These are phyloP conservation scores for Cephalopholis sonnerati DNA, from an alignment of 2,113 vertebrate genomes.

Conservation along the genomic window DNA sequence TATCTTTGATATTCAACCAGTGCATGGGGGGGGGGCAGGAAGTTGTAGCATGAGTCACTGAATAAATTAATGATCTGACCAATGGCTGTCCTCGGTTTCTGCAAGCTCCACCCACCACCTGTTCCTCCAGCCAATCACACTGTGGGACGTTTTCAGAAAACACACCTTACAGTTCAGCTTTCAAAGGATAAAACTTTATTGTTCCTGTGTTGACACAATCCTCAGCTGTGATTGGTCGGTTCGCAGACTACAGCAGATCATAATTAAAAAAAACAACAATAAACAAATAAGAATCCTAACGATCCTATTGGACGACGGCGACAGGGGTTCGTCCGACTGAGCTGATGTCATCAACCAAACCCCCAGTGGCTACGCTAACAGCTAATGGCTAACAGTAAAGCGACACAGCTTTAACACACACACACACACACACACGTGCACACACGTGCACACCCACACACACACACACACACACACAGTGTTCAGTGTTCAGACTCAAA, in stretches of 20 bases:
- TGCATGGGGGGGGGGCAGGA: conserved; percentile 61
- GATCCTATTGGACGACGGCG: conserved; percentile 43
- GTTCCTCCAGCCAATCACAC: conserved; percentile 22
- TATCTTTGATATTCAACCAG: conserved; percentile 38
- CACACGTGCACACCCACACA: not conserved
- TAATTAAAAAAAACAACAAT: conserved; percentile 40
- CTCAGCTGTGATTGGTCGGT: conserved; percentile 46
- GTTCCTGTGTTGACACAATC: conserved; percentile 51
- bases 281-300: conserved; percentile 35
- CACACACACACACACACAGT: not conserved
- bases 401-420: conserved; percentile 5
- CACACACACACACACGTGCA: not conserved
- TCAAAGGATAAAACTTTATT: conserved; percentile 70
- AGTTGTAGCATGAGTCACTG: conserved; percentile 68
- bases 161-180: not conserved
- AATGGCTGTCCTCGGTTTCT: not conserved
- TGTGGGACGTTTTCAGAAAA: not conserved
- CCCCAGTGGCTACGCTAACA: conserved; percentile 32
- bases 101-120: not conserved
- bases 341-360: conserved; percentile 69
- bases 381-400: conserved; percentile 48
- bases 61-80: conserved; percentile 56
- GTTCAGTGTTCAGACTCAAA: conserved; percentile 33
- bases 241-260: conserved; percentile 42
- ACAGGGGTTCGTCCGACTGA: conserved; percentile 54